A percentile compares a stretch with the other conserved stretches of the same genome.
Evolutionary conservation across 1,140 invertebrate genomes (phyloP).

Genomic region (Trichonephila clavipes): DNA sequence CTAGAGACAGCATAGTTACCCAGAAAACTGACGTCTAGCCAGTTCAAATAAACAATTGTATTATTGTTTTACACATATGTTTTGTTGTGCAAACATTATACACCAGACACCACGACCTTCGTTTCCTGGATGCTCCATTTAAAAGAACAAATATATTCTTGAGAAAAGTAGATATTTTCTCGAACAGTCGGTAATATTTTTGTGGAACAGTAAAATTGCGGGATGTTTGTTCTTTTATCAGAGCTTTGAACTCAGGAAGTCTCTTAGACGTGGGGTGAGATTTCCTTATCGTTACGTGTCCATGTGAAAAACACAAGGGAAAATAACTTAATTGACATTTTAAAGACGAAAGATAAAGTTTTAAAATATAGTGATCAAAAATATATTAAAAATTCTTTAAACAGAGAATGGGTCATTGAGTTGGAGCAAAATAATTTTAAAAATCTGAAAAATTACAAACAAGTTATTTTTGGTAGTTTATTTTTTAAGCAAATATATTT

Average conservation of each 20-base stretch:
- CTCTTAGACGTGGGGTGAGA: background rate
- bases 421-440: no score
- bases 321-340: no score
- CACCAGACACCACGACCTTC: background rate
- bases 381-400: no score
- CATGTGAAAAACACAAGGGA: background rate
- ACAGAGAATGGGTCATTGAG: no score
- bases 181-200: background rate
- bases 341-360: no score
- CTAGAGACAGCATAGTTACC: background rate
- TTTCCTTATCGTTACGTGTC: background rate
- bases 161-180: background rate
- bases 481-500: no score
- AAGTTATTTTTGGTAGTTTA: no score
- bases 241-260: conserved; percentile 1
- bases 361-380: no score
- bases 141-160: background rate
- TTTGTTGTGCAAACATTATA: background rate
- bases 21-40: background rate
- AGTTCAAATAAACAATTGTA: background rate
- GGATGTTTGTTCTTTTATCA: background rate
- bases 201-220: background rate
- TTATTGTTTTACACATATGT: background rate
- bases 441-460: no score
- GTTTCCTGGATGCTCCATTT: background rate